phyloP scores from a whole-genome alignment of 1,140 invertebrate genomes.

The Anastrepha ludens region DNA sequence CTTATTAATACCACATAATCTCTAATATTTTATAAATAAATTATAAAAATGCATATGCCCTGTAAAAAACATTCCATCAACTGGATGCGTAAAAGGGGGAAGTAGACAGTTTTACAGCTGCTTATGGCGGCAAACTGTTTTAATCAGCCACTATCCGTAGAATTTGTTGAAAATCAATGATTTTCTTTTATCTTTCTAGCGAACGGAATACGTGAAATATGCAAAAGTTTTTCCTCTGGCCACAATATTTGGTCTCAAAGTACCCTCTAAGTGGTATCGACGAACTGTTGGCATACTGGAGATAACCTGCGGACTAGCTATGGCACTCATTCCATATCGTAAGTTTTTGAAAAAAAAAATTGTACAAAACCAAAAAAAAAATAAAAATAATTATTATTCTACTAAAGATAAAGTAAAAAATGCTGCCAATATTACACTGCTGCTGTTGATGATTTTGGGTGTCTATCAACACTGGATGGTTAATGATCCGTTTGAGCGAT shows the following conservation, averaged over 20 bases:
- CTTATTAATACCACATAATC: no score
- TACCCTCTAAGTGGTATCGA: constrained; percentile 95
- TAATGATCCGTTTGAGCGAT: constrained; percentile 93
- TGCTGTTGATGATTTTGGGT: constrained; percentile 89
- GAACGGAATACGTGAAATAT: constrained; percentile 97
- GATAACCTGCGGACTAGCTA: constrained; percentile 90
- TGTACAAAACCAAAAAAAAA: constrained; percentile 27
- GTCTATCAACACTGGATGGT: constrained; percentile 95
- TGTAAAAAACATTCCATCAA: no score
- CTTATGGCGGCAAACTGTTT: no score
- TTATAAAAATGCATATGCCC: no score
- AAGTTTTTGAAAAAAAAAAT: constrained; percentile 74
- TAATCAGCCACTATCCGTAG: no score
- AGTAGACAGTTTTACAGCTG: no score
- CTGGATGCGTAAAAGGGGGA: no score
- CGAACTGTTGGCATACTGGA: constrained; percentile 90
- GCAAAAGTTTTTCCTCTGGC: constrained; percentile 96
- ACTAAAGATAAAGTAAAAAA: constrained; percentile 91
- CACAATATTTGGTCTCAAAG: constrained; percentile 87
- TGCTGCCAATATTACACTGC: constrained; percentile 87
- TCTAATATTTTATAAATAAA: no score
- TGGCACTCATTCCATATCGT: constrained; percentile 93
- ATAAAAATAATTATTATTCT: constrained; percentile 38
- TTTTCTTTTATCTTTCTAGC: constrained; percentile 80
- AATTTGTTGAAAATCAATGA: no score